Evolutionary conservation across 2,797 vertebrate genomes (phyloP).

Genomic region (Dendrocincla tyrannina): DNA sequence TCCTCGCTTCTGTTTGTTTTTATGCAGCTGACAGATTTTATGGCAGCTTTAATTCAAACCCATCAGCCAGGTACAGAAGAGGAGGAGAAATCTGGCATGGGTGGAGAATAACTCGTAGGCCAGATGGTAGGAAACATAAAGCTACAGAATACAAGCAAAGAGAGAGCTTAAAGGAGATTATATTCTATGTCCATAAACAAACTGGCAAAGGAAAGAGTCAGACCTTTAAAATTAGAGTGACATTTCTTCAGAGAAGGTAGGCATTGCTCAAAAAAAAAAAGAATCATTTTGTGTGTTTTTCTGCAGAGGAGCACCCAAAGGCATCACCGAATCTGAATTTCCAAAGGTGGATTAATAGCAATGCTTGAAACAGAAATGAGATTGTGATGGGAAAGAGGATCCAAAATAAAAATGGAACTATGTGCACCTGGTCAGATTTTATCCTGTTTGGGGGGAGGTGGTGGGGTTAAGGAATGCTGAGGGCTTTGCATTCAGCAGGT

Average conservation of each 20-base stretch:
- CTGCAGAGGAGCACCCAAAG: not conserved
- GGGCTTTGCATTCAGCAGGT: not conserved
- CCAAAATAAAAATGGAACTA: not conserved
- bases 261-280: fast-evolving
- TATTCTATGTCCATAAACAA: not conserved
- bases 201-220: not conserved
- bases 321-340: not conserved
- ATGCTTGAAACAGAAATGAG: not conserved
- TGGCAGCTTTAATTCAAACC: not conserved
- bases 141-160: not conserved
- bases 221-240: not conserved
- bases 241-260: not conserved
- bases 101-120: not conserved
- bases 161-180: not conserved
- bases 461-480: not conserved
- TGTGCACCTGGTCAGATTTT: not conserved
- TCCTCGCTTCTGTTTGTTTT: not conserved
- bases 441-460: fast-evolving
- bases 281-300: not conserved
- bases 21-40: not conserved
- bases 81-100: not conserved
- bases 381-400: not conserved
- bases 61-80: not conserved
- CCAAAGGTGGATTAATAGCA: not conserved
- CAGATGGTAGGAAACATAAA: slow-evolving; percentile 41